phyloP scores from a whole-genome alignment of 92 coral and sea anemone species.

The Porites rus region DNA sequence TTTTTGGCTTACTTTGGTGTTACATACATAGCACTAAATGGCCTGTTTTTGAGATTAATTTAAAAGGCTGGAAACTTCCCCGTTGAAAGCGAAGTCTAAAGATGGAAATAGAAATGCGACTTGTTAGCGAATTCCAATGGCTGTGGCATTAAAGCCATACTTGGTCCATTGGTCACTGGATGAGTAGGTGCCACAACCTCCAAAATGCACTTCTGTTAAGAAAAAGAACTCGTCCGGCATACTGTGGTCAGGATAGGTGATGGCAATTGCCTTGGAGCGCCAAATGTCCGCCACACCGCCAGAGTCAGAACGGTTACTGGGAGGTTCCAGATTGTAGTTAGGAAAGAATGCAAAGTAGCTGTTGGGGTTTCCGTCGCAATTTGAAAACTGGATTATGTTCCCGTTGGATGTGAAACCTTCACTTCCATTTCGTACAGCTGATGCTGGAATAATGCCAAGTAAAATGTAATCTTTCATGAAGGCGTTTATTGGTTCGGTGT shows the following conservation, averaged over 20 bases:
- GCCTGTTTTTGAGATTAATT: too few relatives aligned
- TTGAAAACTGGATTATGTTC: slow-evolving; percentile 25
- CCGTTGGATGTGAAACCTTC: slow-evolving; percentile 52
- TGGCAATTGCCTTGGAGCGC: not conserved
- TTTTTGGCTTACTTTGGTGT: too few relatives aligned
- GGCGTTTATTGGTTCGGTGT: not conserved
- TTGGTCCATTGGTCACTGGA: not conserved
- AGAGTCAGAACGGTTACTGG: not conserved
- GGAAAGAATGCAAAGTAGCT: slow-evolving; percentile 70
- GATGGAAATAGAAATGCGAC: not conserved
- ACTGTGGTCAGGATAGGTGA: not conserved
- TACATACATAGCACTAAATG: too few relatives aligned
- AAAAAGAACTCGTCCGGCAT: not conserved
- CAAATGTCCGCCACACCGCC: not conserved
- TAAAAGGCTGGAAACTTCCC: too few relatives aligned
- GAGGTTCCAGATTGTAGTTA: slow-evolving; percentile 52
- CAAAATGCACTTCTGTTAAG: not conserved
- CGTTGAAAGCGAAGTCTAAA: not conserved
- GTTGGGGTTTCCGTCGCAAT: slow-evolving; percentile 64
- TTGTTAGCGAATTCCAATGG: not conserved
- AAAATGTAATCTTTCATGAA: not conserved
- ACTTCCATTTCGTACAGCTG: not conserved
- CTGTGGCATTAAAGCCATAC: not conserved
- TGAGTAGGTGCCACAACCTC: not conserved
- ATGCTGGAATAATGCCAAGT: not conserved